These are phyloP conservation scores for Cebidichthys violaceus DNA, from an alignment of 2,113 vertebrate genomes.

Conservation along the genomic window DNA sequence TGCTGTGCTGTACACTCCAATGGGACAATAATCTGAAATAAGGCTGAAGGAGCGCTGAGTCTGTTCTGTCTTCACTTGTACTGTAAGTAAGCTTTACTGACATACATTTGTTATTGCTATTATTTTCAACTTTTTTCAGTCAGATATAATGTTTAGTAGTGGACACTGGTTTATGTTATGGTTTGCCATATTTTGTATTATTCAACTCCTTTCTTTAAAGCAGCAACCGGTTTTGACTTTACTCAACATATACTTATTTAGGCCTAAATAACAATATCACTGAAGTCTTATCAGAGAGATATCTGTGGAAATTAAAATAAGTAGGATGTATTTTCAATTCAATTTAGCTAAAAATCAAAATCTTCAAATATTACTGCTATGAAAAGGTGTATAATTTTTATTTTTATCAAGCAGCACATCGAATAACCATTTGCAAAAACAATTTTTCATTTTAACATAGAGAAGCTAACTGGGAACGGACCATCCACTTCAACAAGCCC, in stretches of 20 bases:
- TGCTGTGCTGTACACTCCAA: background rate
- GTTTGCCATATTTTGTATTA: background rate
- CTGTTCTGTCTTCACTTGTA: background rate
- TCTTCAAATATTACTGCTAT: background rate
- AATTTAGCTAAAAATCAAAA: background rate
- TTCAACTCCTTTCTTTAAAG: background rate
- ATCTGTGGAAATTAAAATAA: background rate
- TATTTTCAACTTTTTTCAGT: background rate
- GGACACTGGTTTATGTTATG: background rate
- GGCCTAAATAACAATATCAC: background rate
- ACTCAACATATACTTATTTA: background rate
- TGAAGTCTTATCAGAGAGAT: background rate
- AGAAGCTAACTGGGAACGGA: slow-evolving; percentile 3
- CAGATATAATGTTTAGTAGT: background rate
- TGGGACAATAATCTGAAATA: background rate
- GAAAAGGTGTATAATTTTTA: background rate
- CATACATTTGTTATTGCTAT: background rate
- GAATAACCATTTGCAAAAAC: background rate
- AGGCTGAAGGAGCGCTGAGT: background rate
- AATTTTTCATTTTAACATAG: slow-evolving; percentile 19
- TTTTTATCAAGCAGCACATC: background rate
- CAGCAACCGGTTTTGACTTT: background rate
- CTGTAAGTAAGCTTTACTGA: slow-evolving; percentile 33
- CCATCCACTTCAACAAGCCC: background rate
- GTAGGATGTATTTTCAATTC: background rate